A percentile compares a stretch with the other conserved stretches of the same genome.
Evolutionary conservation across 1,140 invertebrate species (phyloP).

Genomic region (Oedothorax gibbosus): DNA sequence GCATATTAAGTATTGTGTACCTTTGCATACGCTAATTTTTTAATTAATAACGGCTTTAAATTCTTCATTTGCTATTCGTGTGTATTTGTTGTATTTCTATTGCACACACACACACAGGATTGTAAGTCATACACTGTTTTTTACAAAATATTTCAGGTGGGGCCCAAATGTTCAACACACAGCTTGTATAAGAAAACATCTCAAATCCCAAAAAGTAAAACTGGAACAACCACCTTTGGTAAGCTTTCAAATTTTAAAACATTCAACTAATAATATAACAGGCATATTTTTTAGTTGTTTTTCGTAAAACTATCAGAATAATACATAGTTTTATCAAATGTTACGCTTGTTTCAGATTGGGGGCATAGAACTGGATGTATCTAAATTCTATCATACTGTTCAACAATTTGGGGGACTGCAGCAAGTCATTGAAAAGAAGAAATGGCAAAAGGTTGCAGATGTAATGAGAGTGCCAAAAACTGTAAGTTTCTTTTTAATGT

Average conservation of each 20-base stretch:
- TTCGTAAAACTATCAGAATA: not conserved
- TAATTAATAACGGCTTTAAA: no score
- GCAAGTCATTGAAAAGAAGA: slow-evolving; percentile 90
- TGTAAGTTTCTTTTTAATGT: slow-evolving; percentile 64
- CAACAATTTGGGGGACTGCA: slow-evolving; percentile 87
- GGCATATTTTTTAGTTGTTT: not conserved
- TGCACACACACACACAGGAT: no score
- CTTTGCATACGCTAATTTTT: no score
- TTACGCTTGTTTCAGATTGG: slow-evolving; percentile 73
- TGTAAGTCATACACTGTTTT: no score
- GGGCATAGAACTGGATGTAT: slow-evolving; percentile 90
- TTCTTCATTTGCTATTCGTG: no score
- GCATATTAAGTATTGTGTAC: no score
- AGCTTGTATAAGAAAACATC: slow-evolving; percentile 86
- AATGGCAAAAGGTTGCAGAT: slow-evolving; percentile 90
- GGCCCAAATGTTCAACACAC: slow-evolving; percentile 88
- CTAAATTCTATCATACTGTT: slow-evolving; percentile 86
- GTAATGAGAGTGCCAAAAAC: slow-evolving; percentile 86
- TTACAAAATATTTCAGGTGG: slow-evolving; percentile 75
- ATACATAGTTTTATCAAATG: not conserved
- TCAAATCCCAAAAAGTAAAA: slow-evolving; percentile 81
- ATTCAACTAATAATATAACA: no score
- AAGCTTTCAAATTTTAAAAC: slow-evolving; percentile 1
- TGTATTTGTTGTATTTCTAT: no score
- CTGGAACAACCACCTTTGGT: slow-evolving; percentile 78